Base-by-base conservation (phyloP, 1,140 invertebrate species). In the Subanguina moxae region DNA sequence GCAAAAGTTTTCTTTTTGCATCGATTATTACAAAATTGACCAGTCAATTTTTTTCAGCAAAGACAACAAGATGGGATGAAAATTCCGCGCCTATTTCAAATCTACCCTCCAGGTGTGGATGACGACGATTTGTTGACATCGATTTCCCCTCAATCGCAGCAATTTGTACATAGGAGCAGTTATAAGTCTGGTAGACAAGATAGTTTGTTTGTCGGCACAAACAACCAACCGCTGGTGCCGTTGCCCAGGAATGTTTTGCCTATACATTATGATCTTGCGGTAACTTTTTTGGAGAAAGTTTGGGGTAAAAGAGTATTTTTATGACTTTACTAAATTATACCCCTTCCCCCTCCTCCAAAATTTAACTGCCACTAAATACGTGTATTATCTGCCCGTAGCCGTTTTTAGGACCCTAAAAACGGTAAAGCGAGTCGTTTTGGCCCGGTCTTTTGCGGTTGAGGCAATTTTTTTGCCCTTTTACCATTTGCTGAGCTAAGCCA, bases 181-280 rank as follows among this genome's bases (percentile, higher is more conserved):
- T 52, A 52, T 15, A 25, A 52, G 48, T 52, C 48, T 52, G 8
- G 23, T 15, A 38, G 11, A 38, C 3, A 3, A 38, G 32, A 64
- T 27, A 42, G 32, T 21, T 38, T 30, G 56, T 27, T 17, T 19
- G 21, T 25, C 28, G 30, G 9, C 30, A 13, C 59, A 17, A 43
- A 25, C 15, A 42, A 68, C 45, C 23, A 62, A 5, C 52, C 70
- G 43, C 25, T 57, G 21, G 64, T 73, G 15, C 65, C 72, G 25
- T 38, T 71, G 42, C 66, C 72, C 8, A 71, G 23, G 52, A 64
- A 56, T 23, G 72, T 61, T 46, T 25, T 72, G 27, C 80, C 80
- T 17, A 46, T 65, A 19, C 80, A 82, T 67, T 82, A 82, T 67
- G 76, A 82, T 58, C 61, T 81, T 5, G 57, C 76, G 48, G 78